Percentiles rank a stretch among this genome's conserved stretches.
Conservation (phyloP, 2,113 vertebrate genomes). For the Amazona guildingii region DNA sequence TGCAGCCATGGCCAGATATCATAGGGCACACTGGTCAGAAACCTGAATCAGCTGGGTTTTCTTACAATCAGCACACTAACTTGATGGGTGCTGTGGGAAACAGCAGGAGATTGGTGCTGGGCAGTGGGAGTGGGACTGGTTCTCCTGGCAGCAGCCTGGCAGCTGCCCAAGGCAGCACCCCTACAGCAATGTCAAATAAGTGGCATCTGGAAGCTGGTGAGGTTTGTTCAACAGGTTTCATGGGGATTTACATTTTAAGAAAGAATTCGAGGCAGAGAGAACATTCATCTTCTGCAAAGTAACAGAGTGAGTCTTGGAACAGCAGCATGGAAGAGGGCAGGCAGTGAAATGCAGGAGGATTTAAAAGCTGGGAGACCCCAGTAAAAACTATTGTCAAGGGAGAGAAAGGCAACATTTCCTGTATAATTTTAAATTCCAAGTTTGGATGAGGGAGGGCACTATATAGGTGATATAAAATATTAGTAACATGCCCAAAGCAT, state of each 20-base stretch:
- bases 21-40: neutral
- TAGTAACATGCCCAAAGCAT: neutral
- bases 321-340: neutral
- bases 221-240: neutral
- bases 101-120: neutral
- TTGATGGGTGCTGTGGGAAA: neutral
- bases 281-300: neutral
- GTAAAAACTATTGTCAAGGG: neutral
- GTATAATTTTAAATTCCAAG: neutral
- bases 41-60: neutral
- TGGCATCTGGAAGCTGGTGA: neutral
- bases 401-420: neutral
- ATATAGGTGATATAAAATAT: neutral
- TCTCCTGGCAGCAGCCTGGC: neutral
- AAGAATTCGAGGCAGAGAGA: neutral
- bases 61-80: neutral
- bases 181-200: neutral
- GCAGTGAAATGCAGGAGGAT: neutral
- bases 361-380: neutral
- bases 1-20: neutral
- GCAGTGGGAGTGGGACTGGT: rapidly evolving
- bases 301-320: neutral
- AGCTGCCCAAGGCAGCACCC: neutral
- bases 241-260: neutral
- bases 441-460: neutral